phyloP scores from a whole-genome alignment of 2,888 invertebrate species.

The Gastrophysa polygoni region DNA sequence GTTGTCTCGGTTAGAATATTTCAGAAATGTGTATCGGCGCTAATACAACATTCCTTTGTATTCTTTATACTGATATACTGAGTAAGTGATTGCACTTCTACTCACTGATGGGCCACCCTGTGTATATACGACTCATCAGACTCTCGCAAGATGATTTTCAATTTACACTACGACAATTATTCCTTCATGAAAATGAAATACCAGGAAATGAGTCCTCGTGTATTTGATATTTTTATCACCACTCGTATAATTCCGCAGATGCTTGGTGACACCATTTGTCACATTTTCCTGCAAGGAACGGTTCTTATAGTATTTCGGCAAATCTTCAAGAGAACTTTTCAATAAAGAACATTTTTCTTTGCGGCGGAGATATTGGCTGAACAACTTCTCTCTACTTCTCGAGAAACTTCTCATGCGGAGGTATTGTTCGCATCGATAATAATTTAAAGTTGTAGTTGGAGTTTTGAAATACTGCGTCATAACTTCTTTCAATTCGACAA shows the following conservation, averaged over 20 bases:
- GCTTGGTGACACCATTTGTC: background rate
- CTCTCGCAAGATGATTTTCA: too few species aligned
- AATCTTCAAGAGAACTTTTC: background rate
- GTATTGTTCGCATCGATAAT: slow-evolving; percentile 17
- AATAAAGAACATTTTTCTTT: background rate
- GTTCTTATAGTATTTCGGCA: background rate
- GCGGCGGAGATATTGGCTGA: slow-evolving; percentile 1
- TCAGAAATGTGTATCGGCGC: too few species aligned
- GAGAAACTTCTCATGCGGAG: slow-evolving; percentile 10
- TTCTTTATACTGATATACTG: too few species aligned
- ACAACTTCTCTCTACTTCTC: slow-evolving; percentile 4
- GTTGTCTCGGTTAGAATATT: too few species aligned
- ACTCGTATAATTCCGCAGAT: background rate
- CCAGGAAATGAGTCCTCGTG: too few species aligned
- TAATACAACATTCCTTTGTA: too few species aligned
- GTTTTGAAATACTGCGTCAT: slow-evolving; percentile 12
- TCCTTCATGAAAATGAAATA: too few species aligned
- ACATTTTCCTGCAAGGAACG: background rate
- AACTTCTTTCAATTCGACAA: slow-evolving; percentile 15
- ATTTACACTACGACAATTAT: too few species aligned
- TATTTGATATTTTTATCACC: too few species aligned
- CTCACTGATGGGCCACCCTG: too few species aligned
- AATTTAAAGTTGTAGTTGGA: slow-evolving; percentile 17
- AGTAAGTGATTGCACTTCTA: too few species aligned
- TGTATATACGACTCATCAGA: too few species aligned